Percentiles rank a stretch among this genome's conserved stretches.
These are phyloP conservation scores for Cistogaster globosa DNA, from an alignment of 2,888 invertebrate genomes.

Conservation along the genomic window DNA sequence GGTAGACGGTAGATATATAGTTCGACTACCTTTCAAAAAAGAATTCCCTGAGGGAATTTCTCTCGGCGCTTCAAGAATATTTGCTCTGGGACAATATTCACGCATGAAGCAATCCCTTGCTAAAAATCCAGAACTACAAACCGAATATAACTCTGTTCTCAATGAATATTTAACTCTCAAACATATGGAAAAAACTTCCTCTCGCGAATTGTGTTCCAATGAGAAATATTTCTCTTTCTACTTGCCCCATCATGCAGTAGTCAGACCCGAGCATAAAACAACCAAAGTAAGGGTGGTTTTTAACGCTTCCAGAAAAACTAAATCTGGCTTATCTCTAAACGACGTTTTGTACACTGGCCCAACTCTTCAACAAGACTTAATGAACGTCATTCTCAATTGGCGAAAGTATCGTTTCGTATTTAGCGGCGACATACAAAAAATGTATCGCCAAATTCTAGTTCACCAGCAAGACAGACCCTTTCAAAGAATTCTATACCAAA, in stretches of 20 bases:
- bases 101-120: not conserved
- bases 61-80: not conserved
- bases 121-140: not conserved
- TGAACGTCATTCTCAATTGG: conserved; percentile 18
- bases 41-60: not conserved
- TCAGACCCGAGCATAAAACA: conserved; percentile 6
- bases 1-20: not conserved
- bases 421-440: not conserved
- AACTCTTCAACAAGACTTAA: conserved; percentile 16
- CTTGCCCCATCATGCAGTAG: conserved; percentile 20
- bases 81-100: not conserved
- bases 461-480: not conserved
- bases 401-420: conserved; percentile 19
- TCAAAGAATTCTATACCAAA: not conserved
- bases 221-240: conserved; percentile 31
- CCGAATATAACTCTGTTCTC: conserved; percentile 7
- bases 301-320: conserved; percentile 16
- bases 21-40: conserved; percentile 15
- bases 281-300: conserved; percentile 3
- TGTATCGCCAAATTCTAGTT: conserved; percentile 9
- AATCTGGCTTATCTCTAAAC: conserved; percentile 7
- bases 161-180: conserved; percentile 20
- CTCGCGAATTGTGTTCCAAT: conserved; percentile 18
- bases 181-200: conserved; percentile 29
- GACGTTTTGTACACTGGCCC: conserved; percentile 3